Evolutionary conservation across 2,888 invertebrate genomes (phyloP).

Genomic region (Phragmatobia fuliginosa): DNA sequence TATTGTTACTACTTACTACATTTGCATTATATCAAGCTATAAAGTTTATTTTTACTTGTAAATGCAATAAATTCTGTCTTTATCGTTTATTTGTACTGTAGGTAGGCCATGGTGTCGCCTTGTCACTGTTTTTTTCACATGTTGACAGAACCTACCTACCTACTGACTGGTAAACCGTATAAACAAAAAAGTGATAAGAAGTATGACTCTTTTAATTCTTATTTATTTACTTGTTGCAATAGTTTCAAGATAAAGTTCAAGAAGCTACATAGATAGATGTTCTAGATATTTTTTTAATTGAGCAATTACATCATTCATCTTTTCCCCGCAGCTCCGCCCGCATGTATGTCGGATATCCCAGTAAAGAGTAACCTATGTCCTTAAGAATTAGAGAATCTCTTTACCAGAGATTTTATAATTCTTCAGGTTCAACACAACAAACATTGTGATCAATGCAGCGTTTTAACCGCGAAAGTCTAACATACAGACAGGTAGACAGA

Average conservation of each 20-base stretch:
- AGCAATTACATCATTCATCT: no score
- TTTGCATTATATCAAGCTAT: constrained; percentile 3
- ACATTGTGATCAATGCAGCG: no score
- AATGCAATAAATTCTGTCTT: constrained; percentile 3
- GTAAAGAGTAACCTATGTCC: no score
- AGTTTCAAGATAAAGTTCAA: background rate
- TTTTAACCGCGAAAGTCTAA: no score
- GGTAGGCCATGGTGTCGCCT: background rate
- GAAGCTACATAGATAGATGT: no score
- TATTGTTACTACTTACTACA: background rate
- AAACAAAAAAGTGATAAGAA: background rate
- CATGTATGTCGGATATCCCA: no score
- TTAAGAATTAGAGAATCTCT: no score
- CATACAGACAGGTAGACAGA: no score
- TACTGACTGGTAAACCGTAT: background rate
- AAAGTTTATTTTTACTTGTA: constrained; percentile 8
- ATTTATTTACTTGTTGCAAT: background rate
- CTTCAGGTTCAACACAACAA: no score
- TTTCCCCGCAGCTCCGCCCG: no score
- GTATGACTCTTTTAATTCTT: background rate
- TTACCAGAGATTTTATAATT: no score
- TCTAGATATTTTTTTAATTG: no score
- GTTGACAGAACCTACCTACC: background rate
- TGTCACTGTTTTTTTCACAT: background rate
- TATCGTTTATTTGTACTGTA: constrained; percentile 8